Evolutionary conservation across 2,113 vertebrate species (phyloP), one percentile per base, ranked within the genome.

Genomic region (Gavia stellata): DNA sequence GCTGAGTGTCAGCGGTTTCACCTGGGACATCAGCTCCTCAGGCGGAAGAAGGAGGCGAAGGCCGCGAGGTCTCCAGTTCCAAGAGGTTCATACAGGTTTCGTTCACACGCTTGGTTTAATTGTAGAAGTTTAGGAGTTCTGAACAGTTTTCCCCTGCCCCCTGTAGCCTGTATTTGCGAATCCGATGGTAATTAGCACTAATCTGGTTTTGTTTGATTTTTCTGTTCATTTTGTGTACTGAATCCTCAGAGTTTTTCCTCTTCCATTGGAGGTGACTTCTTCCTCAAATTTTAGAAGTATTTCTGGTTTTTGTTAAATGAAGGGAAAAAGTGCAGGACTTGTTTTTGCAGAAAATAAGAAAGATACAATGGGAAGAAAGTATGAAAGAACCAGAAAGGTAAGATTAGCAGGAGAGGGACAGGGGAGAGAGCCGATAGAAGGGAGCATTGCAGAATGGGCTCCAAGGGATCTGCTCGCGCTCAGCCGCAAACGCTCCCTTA

Each of bases 401-500:
- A 55, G 18, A 7, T 28, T 56, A 8, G 15, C 8, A 31, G 53
- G 50, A 77, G 56, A 40, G 68, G 23, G n/a, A 19, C 6, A 50
- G 44, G 33, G 28, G 77, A 52, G 33, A 34, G 26, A 21, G n/a
- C 12, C 5, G 6, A 31, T 18, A 20, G 62, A 15, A 70, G 14
- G 31, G 34, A 70, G 13, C 0, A 1, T 28, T 28, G 63, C 14
- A 31, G 67, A 8, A 42, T 24, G 53, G 59, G 42, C 56, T 61
- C 10, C 36, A 26, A 10, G 75, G 10, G 16, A n/a, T 11, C 17
- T 68, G 63, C 81, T 79, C 3, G 0, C 1, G 0, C 25, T 45
- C 0, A 0, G 34, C 17, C 29, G 45, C 21, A 56, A 34, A 3
- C 18, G 3, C 66, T 14, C 10, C 62, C 17, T 49, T 33, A 36